A percentile compares a stretch with the other conserved stretches of the same genome.
phyloP scores from a whole-genome alignment of 2,888 invertebrate genomes.

The Dysmachus trigonus region DNA sequence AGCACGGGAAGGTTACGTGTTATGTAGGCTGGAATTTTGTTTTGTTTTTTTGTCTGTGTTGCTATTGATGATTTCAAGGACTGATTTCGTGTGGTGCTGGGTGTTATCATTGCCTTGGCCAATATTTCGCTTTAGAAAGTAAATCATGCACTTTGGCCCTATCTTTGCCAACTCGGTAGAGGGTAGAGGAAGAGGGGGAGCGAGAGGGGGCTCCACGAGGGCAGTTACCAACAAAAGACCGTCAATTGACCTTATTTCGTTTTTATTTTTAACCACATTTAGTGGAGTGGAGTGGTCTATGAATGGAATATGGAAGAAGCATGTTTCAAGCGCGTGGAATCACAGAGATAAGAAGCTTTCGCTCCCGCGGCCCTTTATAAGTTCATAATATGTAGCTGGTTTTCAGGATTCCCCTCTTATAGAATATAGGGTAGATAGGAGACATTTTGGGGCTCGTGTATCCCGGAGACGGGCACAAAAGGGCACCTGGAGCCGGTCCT shows the following conservation, averaged over 20 bases:
- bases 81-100: not conserved
- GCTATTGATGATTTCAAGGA: conserved; percentile 16
- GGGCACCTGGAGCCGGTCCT: not conserved
- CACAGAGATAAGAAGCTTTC: not conserved
- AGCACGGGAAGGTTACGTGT: not conserved
- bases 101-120: conserved; percentile 3
- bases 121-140: not conserved
- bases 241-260: conserved; percentile 47
- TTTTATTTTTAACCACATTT: not conserved
- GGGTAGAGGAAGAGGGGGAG: no score
- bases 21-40: not conserved
- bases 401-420: not conserved
- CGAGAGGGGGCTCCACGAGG: not conserved
- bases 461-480: not conserved
- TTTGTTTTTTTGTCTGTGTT: not conserved
- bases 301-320: not conserved
- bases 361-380: not conserved
- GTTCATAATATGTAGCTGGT: not conserved
- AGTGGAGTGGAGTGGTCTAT: not conserved
- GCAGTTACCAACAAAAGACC: conserved; percentile 14
- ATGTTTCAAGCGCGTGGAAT: not conserved
- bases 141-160: not conserved
- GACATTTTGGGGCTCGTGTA: not conserved
- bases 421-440: not conserved
- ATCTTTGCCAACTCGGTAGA: not conserved